phyloP scores from a whole-genome alignment of 2,797 vertebrate species.

The Diglossa cyanea region DNA sequence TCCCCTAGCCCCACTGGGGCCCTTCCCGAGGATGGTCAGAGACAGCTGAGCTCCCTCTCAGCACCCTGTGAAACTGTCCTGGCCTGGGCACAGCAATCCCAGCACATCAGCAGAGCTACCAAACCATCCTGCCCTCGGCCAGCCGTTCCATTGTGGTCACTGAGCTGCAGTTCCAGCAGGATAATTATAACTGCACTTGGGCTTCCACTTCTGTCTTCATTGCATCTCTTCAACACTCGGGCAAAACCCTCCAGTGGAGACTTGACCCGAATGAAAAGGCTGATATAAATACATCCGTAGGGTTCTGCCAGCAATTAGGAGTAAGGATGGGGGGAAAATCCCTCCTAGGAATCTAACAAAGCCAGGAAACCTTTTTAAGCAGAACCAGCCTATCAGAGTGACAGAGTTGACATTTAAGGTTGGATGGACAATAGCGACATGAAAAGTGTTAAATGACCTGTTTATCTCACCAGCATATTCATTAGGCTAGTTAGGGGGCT shows the following conservation, averaged over 20 bases:
- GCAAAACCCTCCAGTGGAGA: background rate
- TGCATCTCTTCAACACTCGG: background rate
- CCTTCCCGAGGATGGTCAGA: rapidly evolving
- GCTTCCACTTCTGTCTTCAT: background rate
- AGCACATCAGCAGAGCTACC: rapidly evolving
- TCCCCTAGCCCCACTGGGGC: background rate
- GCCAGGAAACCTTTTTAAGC: constrained; percentile 54
- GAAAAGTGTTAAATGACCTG: constrained; percentile 58
- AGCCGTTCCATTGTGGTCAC: background rate
- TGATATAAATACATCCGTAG: constrained; percentile 39
- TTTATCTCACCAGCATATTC: constrained; percentile 51
- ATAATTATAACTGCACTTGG: background rate
- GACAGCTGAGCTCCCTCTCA: background rate
- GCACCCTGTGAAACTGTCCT: background rate
- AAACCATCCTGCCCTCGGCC: background rate
- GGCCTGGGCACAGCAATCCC: background rate
- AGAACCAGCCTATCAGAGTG: constrained; percentile 40
- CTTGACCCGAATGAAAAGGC: constrained; percentile 36
- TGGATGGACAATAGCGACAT: constrained; percentile 41
- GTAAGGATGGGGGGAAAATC: constrained; percentile 5
- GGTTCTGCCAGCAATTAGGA: constrained; percentile 54
- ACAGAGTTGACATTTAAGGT: constrained; percentile 61
- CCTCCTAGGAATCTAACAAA: constrained; percentile 48
- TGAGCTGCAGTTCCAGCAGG: background rate
- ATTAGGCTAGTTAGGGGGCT: constrained; percentile 42